These are phyloP conservation scores for Nesospiza acunhae DNA, from an alignment of 2,113 vertebrate species.

Conservation along the genomic window DNA sequence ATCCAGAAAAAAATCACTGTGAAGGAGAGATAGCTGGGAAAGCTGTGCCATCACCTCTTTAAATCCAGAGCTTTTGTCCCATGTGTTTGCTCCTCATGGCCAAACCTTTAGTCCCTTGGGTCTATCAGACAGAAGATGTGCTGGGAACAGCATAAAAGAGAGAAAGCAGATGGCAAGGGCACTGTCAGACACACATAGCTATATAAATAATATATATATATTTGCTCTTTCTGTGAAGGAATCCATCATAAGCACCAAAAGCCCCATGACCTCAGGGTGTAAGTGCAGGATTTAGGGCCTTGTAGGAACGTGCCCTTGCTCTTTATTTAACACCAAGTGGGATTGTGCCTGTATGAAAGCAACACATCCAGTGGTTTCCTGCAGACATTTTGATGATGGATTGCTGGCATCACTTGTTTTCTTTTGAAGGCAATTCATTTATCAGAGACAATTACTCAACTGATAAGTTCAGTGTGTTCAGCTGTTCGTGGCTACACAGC, in stretches of 20 bases:
- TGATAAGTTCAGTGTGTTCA: constrained; percentile 66
- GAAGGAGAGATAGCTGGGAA: background rate
- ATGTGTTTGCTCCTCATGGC: background rate
- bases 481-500: constrained; percentile 30
- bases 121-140: background rate
- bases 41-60: background rate
- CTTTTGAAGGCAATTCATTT: constrained; percentile 59
- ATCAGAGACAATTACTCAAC: constrained; percentile 60
- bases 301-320: background rate
- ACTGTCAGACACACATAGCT: background rate
- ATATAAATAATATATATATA: background rate
- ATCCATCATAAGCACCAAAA: background rate
- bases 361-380: background rate
- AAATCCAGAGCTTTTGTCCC: background rate
- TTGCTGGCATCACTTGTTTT: constrained; percentile 47
- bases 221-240: background rate
- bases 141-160: background rate
- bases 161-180: background rate
- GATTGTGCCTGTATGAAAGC: background rate
- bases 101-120: background rate
- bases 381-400: constrained; percentile 23
- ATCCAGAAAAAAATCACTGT: background rate
- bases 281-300: background rate
- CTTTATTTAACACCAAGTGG: background rate
- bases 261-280: background rate